Evolutionary conservation across 1,140 invertebrate species (phyloP).

Genomic region (Hetaerina americana): DNA sequence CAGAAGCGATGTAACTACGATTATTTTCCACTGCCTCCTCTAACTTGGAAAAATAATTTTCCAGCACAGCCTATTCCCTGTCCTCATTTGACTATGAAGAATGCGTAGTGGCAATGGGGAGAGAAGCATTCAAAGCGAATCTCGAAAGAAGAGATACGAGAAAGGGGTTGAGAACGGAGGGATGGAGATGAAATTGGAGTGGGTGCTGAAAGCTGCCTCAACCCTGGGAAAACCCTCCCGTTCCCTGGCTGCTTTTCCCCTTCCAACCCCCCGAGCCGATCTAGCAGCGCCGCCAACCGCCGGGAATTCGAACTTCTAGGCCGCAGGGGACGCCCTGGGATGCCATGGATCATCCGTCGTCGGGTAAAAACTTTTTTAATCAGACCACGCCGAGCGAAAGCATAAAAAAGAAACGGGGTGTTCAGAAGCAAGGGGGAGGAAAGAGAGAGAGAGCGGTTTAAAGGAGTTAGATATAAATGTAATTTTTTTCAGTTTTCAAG

Average conservation of each 20-base stretch:
- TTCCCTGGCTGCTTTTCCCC: too few species aligned
- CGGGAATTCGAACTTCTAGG: not conserved
- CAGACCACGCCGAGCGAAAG: not conserved
- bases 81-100: too few species aligned
- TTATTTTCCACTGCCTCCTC: too few species aligned
- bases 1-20: too few species aligned
- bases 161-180: not conserved
- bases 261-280: too few species aligned
- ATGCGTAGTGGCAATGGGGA: too few species aligned
- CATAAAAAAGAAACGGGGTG: not conserved
- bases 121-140: too few species aligned
- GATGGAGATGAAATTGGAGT: not conserved
- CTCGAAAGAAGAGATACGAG: too few species aligned
- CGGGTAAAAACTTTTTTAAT: not conserved
- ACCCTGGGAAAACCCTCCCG: not conserved
- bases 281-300: not conserved
- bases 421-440: not conserved
- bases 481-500: too few species aligned
- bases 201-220: too few species aligned
- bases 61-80: too few species aligned
- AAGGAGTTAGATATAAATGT: not conserved
- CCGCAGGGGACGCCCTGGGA: not conserved
- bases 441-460: not conserved
- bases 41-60: too few species aligned
- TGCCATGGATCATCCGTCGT: not conserved